Percentiles rank a stretch among this genome's conserved stretches.
Evolutionary conservation across 2,888 invertebrate species (phyloP).

Genomic region (Ormyrus nitidulus): DNA sequence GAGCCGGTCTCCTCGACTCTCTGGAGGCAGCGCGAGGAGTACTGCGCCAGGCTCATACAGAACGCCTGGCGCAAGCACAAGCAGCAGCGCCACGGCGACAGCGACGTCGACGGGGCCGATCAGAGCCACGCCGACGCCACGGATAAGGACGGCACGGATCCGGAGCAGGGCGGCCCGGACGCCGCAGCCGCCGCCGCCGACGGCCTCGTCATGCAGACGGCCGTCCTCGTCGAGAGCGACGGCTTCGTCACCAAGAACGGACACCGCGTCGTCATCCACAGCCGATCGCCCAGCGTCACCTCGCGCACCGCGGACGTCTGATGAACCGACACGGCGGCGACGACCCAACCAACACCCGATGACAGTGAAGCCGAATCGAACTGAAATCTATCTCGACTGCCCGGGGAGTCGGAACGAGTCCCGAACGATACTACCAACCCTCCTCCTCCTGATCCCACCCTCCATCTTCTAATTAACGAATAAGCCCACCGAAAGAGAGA

Average conservation of each 20-base stretch:
- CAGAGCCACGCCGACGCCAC: slow-evolving; percentile 37
- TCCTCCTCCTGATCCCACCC: too few species aligned
- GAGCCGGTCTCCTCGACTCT: slow-evolving; percentile 96
- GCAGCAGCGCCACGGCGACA: slow-evolving; percentile 80
- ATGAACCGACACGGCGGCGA: slow-evolving; percentile 67
- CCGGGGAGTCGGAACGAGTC: slow-evolving; percentile 20
- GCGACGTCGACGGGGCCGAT: slow-evolving; percentile 72
- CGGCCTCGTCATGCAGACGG: slow-evolving; percentile 81
- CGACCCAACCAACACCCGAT: slow-evolving; percentile 25
- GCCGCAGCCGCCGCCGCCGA: slow-evolving; percentile 17
- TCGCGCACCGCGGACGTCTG: slow-evolving; percentile 91
- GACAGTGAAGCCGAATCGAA: not conserved
- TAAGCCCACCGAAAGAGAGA: not conserved
- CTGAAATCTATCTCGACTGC: slow-evolving; percentile 25
- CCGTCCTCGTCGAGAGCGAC: slow-evolving; percentile 90
- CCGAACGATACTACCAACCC: too few species aligned
- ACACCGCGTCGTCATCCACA: slow-evolving; percentile 93
- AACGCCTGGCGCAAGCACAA: slow-evolving; percentile 95
- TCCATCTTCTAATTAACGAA: too few species aligned
- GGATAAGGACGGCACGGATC: not conserved
- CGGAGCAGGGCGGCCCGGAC: not conserved
- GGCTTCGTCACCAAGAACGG: slow-evolving; percentile 90
- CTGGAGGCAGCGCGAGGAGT: slow-evolving; percentile 97
- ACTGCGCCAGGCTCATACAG: slow-evolving; percentile 96
- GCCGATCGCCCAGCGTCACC: slow-evolving; percentile 90